Evolutionary conservation across 2,888 invertebrate species (phyloP).

Genomic region (Melikaiella ostensackeni): DNA sequence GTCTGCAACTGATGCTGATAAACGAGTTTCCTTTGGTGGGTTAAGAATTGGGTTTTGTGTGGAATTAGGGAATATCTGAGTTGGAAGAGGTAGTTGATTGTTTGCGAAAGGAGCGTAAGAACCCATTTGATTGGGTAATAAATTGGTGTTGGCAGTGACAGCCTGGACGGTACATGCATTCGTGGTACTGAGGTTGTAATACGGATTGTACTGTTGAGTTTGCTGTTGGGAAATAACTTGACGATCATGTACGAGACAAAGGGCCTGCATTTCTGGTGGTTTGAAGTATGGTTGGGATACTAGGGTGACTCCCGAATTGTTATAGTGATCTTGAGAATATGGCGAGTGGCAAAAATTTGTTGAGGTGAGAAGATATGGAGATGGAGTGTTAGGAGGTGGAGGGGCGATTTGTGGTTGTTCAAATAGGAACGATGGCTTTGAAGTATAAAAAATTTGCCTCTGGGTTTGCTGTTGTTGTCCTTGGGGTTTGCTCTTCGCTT

Average conservation of each 20-base stretch:
- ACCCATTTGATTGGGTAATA: conserved; percentile 57
- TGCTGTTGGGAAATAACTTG: conserved; percentile 51
- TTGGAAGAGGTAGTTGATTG: conserved; percentile 58
- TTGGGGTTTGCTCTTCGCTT: conserved; percentile 62
- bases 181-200: conserved; percentile 63
- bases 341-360: conserved; percentile 63
- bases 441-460: conserved; percentile 58
- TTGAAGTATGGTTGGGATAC: conserved; percentile 68
- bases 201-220: conserved; percentile 60
- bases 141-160: conserved; percentile 60
- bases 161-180: conserved; percentile 63
- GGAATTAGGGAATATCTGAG: conserved; percentile 60
- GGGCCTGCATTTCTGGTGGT: conserved; percentile 64
- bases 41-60: conserved; percentile 55
- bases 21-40: conserved; percentile 56
- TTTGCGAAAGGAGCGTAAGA: conserved; percentile 56
- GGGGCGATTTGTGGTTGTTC: conserved; percentile 62
- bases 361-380: conserved; percentile 64
- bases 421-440: conserved; percentile 64
- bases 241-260: conserved; percentile 66
- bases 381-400: conserved; percentile 55
- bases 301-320: conserved; percentile 59
- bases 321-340: conserved; percentile 65
- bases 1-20: conserved; percentile 42
- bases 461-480: conserved; percentile 62